phyloP scores from a whole-genome alignment of 53 echinoderm and acorn worm species.

The Antedon mediterranea region DNA sequence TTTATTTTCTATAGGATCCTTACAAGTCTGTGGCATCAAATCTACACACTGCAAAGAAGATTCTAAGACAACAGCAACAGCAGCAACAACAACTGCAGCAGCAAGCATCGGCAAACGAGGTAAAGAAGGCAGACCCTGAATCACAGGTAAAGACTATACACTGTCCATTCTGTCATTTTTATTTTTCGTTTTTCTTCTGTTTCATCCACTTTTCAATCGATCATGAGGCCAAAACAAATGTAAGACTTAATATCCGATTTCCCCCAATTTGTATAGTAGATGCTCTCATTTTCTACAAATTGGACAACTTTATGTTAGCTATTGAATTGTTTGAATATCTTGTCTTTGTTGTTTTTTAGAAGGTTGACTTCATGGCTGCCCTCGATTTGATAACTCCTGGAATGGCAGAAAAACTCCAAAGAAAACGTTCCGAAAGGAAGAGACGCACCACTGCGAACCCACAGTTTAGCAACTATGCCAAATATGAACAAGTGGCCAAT shows the following conservation, averaged over 20 bases:
- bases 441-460: slow-evolving; percentile 94
- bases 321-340: no score
- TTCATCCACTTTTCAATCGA: no score
- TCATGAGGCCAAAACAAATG: no score
- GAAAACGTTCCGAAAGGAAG: slow-evolving; percentile 80
- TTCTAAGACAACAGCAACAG: neutral
- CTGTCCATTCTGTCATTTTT: no score
- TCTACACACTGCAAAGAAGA: neutral
- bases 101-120: neutral
- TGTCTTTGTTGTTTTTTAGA: no score
- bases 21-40: neutral
- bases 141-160: neutral
- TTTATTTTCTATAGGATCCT: neutral
- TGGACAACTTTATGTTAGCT: no score
- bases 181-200: no score
- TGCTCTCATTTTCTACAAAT: no score
- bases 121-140: neutral
- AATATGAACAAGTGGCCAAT: slow-evolving; percentile 68
- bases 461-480: slow-evolving; percentile 87
- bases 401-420: slow-evolving; percentile 75
- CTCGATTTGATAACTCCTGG: slow-evolving; percentile 72
- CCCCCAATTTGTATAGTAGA: no score
- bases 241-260: no score
- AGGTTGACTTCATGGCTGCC: slow-evolving; percentile 95
- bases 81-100: neutral